These are phyloP conservation scores for Linyphia triangularis DNA, from an alignment of 2,888 invertebrate species.

Conservation along the genomic window DNA sequence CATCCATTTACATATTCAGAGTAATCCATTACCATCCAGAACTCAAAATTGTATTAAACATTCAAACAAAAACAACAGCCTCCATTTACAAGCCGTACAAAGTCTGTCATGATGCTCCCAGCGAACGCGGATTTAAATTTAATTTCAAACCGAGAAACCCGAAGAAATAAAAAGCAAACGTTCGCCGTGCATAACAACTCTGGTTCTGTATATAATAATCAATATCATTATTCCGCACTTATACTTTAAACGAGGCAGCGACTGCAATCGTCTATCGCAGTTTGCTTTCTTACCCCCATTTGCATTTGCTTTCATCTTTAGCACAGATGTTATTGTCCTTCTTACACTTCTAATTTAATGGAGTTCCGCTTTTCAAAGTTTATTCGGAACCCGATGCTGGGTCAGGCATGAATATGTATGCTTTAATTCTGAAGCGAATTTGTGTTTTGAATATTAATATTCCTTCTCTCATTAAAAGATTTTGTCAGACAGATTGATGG, in stretches of 20 bases:
- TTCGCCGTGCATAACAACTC: background rate
- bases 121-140: slow-evolving; percentile 15
- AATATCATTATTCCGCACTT: slow-evolving; percentile 46
- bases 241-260: slow-evolving; percentile 16
- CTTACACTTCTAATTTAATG: slow-evolving; percentile 52
- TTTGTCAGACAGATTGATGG: slow-evolving; percentile 34
- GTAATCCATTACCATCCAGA: background rate
- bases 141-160: slow-evolving; percentile 9
- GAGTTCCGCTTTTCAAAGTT: slow-evolving; percentile 38
- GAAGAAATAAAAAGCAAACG: background rate
- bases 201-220: background rate
- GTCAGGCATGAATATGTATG: slow-evolving; percentile 43
- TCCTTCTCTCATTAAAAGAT: slow-evolving; percentile 46
- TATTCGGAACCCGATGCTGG: slow-evolving; percentile 14
- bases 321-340: slow-evolving; percentile 50
- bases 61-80: background rate
- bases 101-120: background rate
- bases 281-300: slow-evolving; percentile 10
- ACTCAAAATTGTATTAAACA: background rate
- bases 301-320: slow-evolving; percentile 44
- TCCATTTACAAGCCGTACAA: too few relatives aligned
- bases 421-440: slow-evolving; percentile 44
- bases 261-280: background rate
- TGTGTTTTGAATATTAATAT: slow-evolving; percentile 66
- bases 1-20: background rate